Percentiles rank a stretch among this genome's conserved stretches.
Evolutionary conservation across 2,888 invertebrate genomes (phyloP).

Genomic region (Limenitis camilla): DNA sequence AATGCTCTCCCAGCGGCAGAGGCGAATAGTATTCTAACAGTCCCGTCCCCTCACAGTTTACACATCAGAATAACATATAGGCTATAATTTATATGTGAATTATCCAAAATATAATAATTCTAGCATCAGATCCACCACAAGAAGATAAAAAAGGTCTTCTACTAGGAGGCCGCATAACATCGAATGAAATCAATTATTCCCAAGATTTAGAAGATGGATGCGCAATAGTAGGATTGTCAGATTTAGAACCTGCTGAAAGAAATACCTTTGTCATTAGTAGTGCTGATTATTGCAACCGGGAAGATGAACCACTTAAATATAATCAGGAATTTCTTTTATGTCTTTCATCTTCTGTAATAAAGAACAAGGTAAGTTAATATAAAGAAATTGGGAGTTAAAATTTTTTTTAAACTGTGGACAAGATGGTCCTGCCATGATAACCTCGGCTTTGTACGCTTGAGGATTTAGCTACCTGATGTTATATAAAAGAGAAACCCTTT

Average conservation of each 20-base stretch:
- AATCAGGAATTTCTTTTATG: constrained; percentile 62
- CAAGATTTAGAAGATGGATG: constrained; percentile 61
- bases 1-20: too few species aligned
- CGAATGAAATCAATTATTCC: constrained; percentile 52
- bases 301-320: constrained; percentile 53
- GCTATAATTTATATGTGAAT: too few species aligned
- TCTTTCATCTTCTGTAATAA: constrained; percentile 45
- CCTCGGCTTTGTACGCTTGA: background rate
- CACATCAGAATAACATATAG: too few species aligned
- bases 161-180: constrained; percentile 54
- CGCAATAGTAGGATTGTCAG: constrained; percentile 39
- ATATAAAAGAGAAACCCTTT: too few species aligned
- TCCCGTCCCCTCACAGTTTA: too few species aligned
- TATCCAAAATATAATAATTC: constrained; percentile 5
- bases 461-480: background rate
- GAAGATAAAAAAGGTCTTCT: constrained; percentile 49
- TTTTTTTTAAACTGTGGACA: too few species aligned
- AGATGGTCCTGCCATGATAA: too few species aligned
- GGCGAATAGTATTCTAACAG: too few species aligned
- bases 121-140: constrained; percentile 49
- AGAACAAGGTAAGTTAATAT: constrained; percentile 37
- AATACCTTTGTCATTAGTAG: constrained; percentile 55
- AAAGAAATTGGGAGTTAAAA: too few species aligned
- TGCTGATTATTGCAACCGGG: constrained; percentile 58
- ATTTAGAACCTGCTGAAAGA: constrained; percentile 38